Percentiles rank a stretch among this genome's conserved stretches.
These are phyloP conservation scores for Addax nasomaculatus DNA, from an alignment of 2,113 vertebrate species.

Conservation along the genomic window DNA sequence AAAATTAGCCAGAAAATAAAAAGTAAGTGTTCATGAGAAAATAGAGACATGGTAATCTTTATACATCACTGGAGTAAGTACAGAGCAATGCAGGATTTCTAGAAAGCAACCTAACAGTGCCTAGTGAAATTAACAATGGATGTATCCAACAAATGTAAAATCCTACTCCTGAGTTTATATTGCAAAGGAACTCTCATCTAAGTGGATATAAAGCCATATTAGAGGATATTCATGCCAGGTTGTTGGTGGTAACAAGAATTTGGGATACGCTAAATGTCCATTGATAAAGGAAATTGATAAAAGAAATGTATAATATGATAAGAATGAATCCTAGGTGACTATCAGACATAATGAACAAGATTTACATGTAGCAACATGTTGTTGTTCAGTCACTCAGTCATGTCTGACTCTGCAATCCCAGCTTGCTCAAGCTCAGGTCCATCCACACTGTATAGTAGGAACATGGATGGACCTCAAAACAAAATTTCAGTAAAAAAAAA, in stretches of 20 bases:
- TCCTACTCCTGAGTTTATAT: not conserved
- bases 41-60: not conserved
- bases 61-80: not conserved
- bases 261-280: not conserved
- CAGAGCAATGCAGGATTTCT: not conserved
- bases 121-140: not conserved
- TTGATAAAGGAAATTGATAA: not conserved
- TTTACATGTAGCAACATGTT: not conserved
- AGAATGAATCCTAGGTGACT: not conserved
- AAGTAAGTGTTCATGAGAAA: not conserved
- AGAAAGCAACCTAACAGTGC: not conserved
- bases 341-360: not conserved
- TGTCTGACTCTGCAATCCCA: not conserved
- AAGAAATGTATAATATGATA: not conserved
- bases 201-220: not conserved
- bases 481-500: not conserved
- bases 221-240: not conserved
- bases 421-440: not conserved
- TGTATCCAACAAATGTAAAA: rapidly evolving
- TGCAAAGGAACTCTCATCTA: not conserved
- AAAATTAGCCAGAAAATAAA: not conserved
- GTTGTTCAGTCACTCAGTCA: not conserved
- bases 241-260: not conserved
- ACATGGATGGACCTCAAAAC: not conserved
- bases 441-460: rapidly evolving